These are phyloP conservation scores for Drosophila multiciliata DNA, from an alignment of 2,888 invertebrate genomes.

Conservation along the genomic window DNA sequence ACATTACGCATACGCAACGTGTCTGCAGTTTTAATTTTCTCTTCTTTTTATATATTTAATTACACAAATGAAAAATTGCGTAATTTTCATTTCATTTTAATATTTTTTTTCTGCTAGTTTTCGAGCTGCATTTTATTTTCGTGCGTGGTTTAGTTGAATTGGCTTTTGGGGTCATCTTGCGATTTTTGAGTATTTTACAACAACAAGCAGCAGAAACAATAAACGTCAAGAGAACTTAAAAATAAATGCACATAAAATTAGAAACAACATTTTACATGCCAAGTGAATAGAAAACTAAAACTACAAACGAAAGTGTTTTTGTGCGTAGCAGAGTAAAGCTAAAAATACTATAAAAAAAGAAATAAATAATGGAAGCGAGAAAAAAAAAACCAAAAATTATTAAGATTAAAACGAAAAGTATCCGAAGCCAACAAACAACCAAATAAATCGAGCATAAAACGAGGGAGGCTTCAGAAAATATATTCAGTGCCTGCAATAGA, in stretches of 20 bases:
- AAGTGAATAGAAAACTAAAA: conserved; percentile 38
- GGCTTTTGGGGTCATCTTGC: conserved; percentile 79
- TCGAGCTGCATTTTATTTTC: conserved; percentile 45
- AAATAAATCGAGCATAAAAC: conserved; percentile 37
- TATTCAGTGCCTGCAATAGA: background rate
- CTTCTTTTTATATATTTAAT: conserved; percentile 11
- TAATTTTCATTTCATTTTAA: conserved; percentile 47
- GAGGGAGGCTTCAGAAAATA: conserved; percentile 38
- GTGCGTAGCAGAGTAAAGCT: conserved; percentile 57
- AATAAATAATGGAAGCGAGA: conserved; percentile 12
- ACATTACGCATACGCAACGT: conserved; percentile 59
- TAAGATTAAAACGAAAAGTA: conserved; percentile 24
- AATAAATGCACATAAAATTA: conserved; percentile 76
- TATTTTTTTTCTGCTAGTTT: conserved; percentile 16
- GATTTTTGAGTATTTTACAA: conserved; percentile 63
- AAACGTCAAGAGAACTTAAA: conserved; percentile 53
- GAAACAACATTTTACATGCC: conserved; percentile 63
- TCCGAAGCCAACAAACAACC: conserved; percentile 29
- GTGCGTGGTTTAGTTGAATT: conserved; percentile 44
- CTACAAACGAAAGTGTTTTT: conserved; percentile 71
- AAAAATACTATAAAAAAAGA: conserved; percentile 54
- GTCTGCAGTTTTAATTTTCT: conserved; percentile 21
- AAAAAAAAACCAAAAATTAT: conserved; percentile 14
- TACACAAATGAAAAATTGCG: conserved; percentile 56
- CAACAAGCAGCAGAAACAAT: conserved; percentile 18